Conservation (phyloP, 2,888 invertebrate species). For the Melanchra persicariae region DNA sequence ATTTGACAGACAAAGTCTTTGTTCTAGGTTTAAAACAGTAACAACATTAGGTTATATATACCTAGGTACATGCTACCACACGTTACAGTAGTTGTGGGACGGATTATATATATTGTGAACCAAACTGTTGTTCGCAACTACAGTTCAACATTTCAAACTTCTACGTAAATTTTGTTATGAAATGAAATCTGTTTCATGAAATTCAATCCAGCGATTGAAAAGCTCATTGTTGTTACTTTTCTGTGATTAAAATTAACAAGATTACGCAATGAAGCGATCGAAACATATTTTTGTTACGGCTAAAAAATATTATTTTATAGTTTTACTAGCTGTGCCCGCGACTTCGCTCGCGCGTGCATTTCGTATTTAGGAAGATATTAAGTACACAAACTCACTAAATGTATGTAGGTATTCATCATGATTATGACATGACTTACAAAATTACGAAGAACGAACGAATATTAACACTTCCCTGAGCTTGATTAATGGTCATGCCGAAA, state of each 20-base stretch:
- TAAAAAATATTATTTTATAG: not conserved
- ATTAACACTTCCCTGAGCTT: no score
- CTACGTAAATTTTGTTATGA: slow-evolving; percentile 25
- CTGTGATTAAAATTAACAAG: not conserved
- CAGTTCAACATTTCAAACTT: slow-evolving; percentile 35
- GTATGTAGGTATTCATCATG: no score
- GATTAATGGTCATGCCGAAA: no score
- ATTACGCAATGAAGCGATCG: not conserved
- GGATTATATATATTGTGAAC: slow-evolving; percentile 16
- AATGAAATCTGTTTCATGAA: slow-evolving; percentile 11
- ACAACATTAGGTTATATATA: slow-evolving; percentile 20
- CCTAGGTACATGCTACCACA: not conserved
- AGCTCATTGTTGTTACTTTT: slow-evolving; percentile 4
- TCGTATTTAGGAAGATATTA: no score
- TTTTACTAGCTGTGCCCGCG: no score
- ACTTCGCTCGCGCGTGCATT: no score
- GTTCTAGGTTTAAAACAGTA: slow-evolving; percentile 12
- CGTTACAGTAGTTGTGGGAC: slow-evolving; percentile 11
- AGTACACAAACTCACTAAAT: no score
- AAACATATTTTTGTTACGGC: not conserved
- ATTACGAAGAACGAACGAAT: no score
- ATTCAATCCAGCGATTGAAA: slow-evolving; percentile 20
- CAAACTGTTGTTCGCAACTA: slow-evolving; percentile 35
- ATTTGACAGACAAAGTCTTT: slow-evolving; percentile 15
- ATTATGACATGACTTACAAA: no score